Evolutionary conservation across 1,140 invertebrate genomes (phyloP), one percentile per base, ranked within the genome.

Genomic region (Drosophila sp.): DNA sequence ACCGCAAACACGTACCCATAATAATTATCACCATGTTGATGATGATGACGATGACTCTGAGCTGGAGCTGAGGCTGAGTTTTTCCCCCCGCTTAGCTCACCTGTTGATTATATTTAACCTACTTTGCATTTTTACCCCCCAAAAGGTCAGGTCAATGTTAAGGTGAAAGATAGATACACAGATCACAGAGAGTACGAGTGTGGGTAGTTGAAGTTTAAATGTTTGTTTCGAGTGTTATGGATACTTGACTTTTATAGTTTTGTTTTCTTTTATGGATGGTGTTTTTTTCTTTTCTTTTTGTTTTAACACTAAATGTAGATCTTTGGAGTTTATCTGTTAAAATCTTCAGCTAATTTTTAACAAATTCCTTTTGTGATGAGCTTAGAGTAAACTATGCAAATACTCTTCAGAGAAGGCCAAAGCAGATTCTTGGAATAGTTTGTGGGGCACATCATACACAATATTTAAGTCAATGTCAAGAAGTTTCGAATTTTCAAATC

Each of bases 61-160:
- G 17, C 17, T 50, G 58, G 54, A 40, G 60, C 44, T 70, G 72
- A 35, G 2, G 17, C 17, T 17, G 17, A 47, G 65, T 69, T 77
- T 71, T 77, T 35, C 75, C 74, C 74, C 55, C 41, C 41, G 41
- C 17, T 44, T 44, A 44, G n/a, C 44, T 50, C 44, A 50, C 44
- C 72, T 35, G 10, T 63, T 58, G 67, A 54, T 66, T 56, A 4
- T 41, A 25, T 65, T 70, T 83, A 73, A 85, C 80, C 80, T 76
- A 84, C 50, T 70, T 73, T 66, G 7, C 25, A 61, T 64, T 41
- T 68, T 58, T 29, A 50, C 35, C 35, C 44, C 44, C 33, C 27
- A 33, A 40, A 70, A 80, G 76, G 75, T 80, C 71, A 47, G 80
- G 77, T 84, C 84, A 89, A 78, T 89, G 84, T 72, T 84, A 89